A percentile compares a stretch with the other conserved stretches of the same genome.
Evolutionary conservation across 2,113 vertebrate species (phyloP).

Genomic region (Cyprinus carpio): DNA sequence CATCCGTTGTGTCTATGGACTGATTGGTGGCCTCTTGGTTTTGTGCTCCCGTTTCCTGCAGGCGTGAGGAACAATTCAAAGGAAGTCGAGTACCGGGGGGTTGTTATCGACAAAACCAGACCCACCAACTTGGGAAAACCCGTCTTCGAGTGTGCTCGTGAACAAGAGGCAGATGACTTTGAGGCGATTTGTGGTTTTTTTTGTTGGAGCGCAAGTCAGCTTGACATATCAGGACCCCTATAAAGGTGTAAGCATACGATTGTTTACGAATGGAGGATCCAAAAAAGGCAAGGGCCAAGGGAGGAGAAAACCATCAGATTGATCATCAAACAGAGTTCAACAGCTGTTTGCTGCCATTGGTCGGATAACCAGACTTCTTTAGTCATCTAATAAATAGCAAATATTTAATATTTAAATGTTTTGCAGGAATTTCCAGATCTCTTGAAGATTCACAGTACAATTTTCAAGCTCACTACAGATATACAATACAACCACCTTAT

Average conservation of each 20-base stretch:
- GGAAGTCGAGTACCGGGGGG: slow-evolving; percentile 94
- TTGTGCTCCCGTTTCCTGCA: slow-evolving; percentile 62
- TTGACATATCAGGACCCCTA: slow-evolving; percentile 98
- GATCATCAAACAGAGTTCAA: neutral
- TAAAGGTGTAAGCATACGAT: slow-evolving; percentile 97
- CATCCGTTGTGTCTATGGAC: neutral
- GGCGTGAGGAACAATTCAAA: slow-evolving; percentile 98
- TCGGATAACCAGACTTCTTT: no score
- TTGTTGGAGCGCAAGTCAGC: slow-evolving; percentile 93
- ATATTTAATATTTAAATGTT: slow-evolving; percentile 49
- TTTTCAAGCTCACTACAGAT: slow-evolving; percentile 80
- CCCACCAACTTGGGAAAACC: slow-evolving; percentile 97
- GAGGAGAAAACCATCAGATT: neutral
- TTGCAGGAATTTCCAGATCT: slow-evolving; percentile 81
- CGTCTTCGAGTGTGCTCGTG: slow-evolving; percentile 91
- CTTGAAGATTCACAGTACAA: slow-evolving; percentile 84
- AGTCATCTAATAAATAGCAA: neutral
- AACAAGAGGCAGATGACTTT: slow-evolving; percentile 99
- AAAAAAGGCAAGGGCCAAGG: slow-evolving; percentile 94
- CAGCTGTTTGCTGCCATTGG: neutral
- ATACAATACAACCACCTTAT: slow-evolving; percentile 79
- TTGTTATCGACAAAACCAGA: slow-evolving; percentile 96
- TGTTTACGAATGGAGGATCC: slow-evolving; percentile 90
- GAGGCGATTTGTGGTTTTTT: no score
- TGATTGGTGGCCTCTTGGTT: neutral